phyloP scores from a whole-genome alignment of 2,797 vertebrate genomes.

The Anableps anableps region DNA sequence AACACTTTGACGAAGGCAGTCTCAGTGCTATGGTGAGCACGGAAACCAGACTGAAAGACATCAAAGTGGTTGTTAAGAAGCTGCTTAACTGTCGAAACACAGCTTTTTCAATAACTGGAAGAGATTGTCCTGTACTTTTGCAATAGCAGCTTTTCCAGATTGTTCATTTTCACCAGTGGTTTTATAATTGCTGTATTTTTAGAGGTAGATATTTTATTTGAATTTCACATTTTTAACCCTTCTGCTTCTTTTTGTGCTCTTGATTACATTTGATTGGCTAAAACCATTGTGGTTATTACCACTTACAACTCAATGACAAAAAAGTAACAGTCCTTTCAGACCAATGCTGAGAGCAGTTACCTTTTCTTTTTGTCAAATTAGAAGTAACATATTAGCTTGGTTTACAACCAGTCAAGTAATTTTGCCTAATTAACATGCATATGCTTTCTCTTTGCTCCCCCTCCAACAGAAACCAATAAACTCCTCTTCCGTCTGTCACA shows the following conservation, averaged over 20 bases:
- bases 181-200: background rate
- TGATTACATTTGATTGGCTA: constrained; percentile 43
- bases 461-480: constrained; percentile 71
- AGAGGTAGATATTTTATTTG: background rate
- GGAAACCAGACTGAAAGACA: no score
- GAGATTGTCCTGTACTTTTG: background rate
- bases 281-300: constrained; percentile 22
- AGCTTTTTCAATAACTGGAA: background rate
- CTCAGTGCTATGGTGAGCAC: no score
- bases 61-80: background rate
- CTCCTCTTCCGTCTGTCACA: constrained; percentile 71
- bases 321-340: constrained; percentile 37
- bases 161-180: background rate
- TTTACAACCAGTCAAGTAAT: constrained; percentile 74
- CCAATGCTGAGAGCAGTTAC: constrained; percentile 52
- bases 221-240: background rate
- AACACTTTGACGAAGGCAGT: no score
- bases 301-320: constrained; percentile 55
- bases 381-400: constrained; percentile 69
- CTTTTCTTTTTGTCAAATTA: constrained; percentile 47
- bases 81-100: no score
- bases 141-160: background rate
- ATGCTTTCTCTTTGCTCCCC: constrained; percentile 64
- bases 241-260: constrained; percentile 6
- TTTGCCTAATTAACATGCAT: constrained; percentile 78